phyloP scores from a whole-genome alignment of 2,888 invertebrate genomes.

The Leptinotarsa rubiginosa region DNA sequence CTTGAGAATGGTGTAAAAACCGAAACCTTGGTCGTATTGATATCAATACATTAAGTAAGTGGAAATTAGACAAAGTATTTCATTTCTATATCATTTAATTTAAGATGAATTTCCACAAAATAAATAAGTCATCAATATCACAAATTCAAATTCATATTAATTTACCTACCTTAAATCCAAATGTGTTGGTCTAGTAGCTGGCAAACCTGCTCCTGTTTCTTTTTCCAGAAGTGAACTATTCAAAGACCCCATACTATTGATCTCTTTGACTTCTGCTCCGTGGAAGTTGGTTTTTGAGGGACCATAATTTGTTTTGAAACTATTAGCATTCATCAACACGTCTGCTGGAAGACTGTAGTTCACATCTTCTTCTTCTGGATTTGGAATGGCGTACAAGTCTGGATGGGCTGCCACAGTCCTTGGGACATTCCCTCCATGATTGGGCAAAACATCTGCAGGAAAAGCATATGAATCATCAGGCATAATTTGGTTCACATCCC shows the following conservation, averaged over 20 bases:
- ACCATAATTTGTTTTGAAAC: slow-evolving; percentile 42
- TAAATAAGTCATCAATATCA: no score
- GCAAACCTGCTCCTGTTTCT: slow-evolving; percentile 39
- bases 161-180: slow-evolving; percentile 60
- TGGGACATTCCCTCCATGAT: slow-evolving; percentile 55
- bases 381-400: slow-evolving; percentile 56
- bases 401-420: slow-evolving; percentile 51
- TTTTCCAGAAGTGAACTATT: slow-evolving; percentile 45
- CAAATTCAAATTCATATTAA: no score
- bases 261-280: slow-evolving; percentile 49
- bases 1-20: no score
- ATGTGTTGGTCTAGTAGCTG: slow-evolving; percentile 61
- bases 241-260: slow-evolving; percentile 50
- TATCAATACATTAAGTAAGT: no score
- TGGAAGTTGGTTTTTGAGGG: slow-evolving; percentile 42
- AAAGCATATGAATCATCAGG: slow-evolving; percentile 69
- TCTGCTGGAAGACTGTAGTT: slow-evolving; percentile 66
- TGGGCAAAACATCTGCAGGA: slow-evolving; percentile 68
- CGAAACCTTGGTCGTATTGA: no score
- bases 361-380: slow-evolving; percentile 62
- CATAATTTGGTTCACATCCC: slow-evolving; percentile 56
- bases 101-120: no score
- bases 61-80: no score
- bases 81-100: no score
- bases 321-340: slow-evolving; percentile 52